Base-by-base conservation (phyloP, 2,797 vertebrate species). In the Corythornis leucogaster region DNA sequence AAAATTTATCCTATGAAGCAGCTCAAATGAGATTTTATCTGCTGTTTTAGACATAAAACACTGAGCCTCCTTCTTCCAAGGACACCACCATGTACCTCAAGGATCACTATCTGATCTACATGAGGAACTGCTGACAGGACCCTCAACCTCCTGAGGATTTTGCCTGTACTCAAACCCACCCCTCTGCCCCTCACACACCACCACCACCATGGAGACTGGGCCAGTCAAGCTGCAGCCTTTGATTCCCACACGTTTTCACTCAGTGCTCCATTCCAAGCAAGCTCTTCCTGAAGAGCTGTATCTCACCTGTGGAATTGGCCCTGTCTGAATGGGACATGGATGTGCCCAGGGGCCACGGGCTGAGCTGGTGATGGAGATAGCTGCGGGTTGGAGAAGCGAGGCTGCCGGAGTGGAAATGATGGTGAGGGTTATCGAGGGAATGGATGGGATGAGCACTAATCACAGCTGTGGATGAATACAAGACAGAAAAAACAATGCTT, bases 371-470 rank as follows among this genome's bases (percentile, higher is more conserved):
- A 97, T 99, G 98, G 97, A 99, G 98, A 97, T 99, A 99, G 98
- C 98, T 98, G 98, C 98, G 98, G 88, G 98, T 98, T 93, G 99
- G 98, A 84, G 99, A 99, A 81, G 98, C 98, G 98, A 99, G 98
- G 98, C 98, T 99, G 98, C 99, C 99, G 98, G 98, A 99, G 98
- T 99, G 99, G 99, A 99, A 99, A 99, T 99, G 98, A 98, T 99
- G 99, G 98, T 99, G 99, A 98, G 99, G 99, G 98, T 99, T 99
- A 98, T 99, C 99, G 85, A 99, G 99, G 97, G 99, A 99, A 99
- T 99, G 99, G 99, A 99, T 99, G 98, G 99, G 99, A 98, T 99
- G 99, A 98, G 99, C 99, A 98, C 99, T 99, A 99, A 99, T 98
- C 98, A 99, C 99, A 96, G 99, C 99, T 99, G 99, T 97, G 98